These are phyloP conservation scores for Catharus bicknelli DNA, from an alignment of 2,113 vertebrate species.

Conservation along the genomic window DNA sequence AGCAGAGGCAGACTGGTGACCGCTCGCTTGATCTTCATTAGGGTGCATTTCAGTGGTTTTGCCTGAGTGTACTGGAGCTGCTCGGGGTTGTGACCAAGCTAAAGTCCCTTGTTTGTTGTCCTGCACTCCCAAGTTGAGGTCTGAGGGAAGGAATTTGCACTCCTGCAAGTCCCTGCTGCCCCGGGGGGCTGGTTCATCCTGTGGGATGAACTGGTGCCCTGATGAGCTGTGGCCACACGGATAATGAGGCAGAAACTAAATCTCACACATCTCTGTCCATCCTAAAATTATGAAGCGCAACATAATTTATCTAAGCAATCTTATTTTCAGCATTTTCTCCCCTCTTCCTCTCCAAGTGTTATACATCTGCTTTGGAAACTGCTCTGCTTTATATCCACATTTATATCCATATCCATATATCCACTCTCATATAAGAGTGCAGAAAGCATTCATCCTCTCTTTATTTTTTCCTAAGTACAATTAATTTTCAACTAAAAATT, in stretches of 20 bases:
- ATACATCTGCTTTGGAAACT: slow-evolving; percentile 10
- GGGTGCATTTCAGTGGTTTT: not conserved
- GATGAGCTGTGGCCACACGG: rapidly evolving
- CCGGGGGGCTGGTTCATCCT: rapidly evolving
- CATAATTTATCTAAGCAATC: not conserved
- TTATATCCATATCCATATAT: not conserved
- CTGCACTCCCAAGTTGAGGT: not conserved
- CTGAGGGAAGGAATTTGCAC: not conserved
- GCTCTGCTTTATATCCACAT: slow-evolving; percentile 32
- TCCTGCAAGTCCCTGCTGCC: not conserved
- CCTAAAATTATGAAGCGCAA: not conserved
- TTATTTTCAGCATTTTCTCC: not conserved
- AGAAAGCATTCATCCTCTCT: not conserved
- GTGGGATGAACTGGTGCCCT: not conserved
- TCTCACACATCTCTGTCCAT: not conserved
- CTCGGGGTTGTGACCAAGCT: not conserved
- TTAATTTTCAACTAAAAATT: slow-evolving; percentile 52
- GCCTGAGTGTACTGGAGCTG: not conserved
- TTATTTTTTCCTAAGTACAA: not conserved
- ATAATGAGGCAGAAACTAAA: not conserved
- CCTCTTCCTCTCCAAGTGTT: not conserved
- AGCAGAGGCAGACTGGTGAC: not conserved
- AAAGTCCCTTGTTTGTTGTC: not conserved
- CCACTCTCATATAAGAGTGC: not conserved
- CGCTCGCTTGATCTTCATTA: not conserved